Evolutionary conservation across 2,113 vertebrate species (phyloP).

Genomic region (Bolborhynchus lineola): DNA sequence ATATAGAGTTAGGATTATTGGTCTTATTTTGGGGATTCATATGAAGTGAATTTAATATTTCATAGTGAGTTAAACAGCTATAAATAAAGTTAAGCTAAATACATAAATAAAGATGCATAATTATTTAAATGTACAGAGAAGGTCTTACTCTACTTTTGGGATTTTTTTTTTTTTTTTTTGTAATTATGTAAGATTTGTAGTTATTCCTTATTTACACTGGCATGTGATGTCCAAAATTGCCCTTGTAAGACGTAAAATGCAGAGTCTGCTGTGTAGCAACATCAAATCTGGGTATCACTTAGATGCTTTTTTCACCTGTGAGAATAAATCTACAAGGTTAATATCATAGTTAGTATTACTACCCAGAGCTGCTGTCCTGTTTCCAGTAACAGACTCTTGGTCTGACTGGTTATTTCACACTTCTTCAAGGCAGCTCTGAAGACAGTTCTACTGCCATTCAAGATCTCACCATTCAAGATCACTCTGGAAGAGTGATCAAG

Average conservation of each 20-base stretch:
- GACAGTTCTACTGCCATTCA: background rate
- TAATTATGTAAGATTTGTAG: background rate
- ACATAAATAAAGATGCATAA: background rate
- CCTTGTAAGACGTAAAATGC: background rate
- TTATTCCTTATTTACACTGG: background rate
- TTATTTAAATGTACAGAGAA: background rate
- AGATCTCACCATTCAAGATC: background rate
- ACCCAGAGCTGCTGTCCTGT: background rate
- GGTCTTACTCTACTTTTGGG: background rate
- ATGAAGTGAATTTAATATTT: background rate
- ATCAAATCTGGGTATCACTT: background rate
- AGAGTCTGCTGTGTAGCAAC: background rate
- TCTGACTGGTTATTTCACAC: background rate
- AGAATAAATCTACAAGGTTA: background rate
- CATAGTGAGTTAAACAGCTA: background rate
- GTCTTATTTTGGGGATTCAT: background rate
- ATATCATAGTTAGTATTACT: background rate
- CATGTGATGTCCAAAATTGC: background rate
- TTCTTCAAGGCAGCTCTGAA: background rate
- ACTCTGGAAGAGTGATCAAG: background rate
- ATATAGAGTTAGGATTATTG: background rate
- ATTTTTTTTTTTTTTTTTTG: background rate
- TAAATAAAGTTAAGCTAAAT: background rate
- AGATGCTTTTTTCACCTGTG: background rate
- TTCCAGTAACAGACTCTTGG: background rate